Evolutionary conservation across 2,113 vertebrate species (phyloP), one percentile per base, ranked within the genome.

Genomic region (Lutjanus erythropterus): DNA sequence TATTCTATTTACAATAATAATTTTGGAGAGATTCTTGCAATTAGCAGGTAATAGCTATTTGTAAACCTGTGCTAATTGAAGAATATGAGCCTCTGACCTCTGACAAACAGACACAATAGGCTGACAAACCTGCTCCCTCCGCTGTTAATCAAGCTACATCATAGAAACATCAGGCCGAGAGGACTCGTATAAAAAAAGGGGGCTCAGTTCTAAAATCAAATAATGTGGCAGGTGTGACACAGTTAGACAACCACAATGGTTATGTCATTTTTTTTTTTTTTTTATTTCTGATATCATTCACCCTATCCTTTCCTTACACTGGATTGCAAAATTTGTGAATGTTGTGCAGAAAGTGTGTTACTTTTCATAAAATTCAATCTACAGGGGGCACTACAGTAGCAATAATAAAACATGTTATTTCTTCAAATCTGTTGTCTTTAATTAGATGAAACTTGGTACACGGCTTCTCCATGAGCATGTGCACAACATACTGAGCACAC

Each of bases 61-160:
- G 0, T 2, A 52, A 15, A 21, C 16, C 9, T 1, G 3, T 25
- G 15, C n/a, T 49, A 35, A 23, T 47, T 3, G 35, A 47, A 56
- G 3, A 56, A 42, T 35, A 23, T 49, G 23, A 53, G 52, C 23
- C 11, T 33, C 35, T 68, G 49, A 56, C n/a, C 62, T 37, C 5
- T 50, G 55, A 46, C 33, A 67, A 56, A 39, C 42, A 44, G 27
- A 62, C 23, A 56, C 7, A 46, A 27, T 6, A 47, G 12, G 6
- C n/a, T 61, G 55, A 60, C 58, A 59, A 76, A 15, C 23, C 21
- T 15, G 23, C 41, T 39, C 71, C 15, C n/a, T 16, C 35, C 39
- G 39, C 21, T 18, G 35, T 64, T 76, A 62, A 59, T 64, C 23
- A 76, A 71, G 59, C 10, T 27, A 37, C 47, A 56, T 75, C 41